Evolutionary conservation across 1,140 invertebrate genomes (phyloP).

Genomic region (Euwallacea fornicatus): DNA sequence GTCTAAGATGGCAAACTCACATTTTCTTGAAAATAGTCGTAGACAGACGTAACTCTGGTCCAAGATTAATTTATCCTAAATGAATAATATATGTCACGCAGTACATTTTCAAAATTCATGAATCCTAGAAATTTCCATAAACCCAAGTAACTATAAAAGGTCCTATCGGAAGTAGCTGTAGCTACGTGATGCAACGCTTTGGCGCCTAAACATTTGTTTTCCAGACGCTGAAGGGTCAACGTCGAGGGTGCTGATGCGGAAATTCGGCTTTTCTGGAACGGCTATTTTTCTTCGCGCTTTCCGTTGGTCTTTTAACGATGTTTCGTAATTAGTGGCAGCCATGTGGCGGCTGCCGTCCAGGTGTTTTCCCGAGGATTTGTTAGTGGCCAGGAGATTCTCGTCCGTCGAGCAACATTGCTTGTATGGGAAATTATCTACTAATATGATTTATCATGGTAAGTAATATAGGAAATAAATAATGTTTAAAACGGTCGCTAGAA

Average conservation of each 20-base stretch:
- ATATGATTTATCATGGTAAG: conserved; percentile 58
- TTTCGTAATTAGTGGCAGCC: conserved; percentile 45
- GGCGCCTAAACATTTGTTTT: conserved; percentile 4
- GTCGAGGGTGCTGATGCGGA: not conserved
- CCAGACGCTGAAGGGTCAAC: conserved; percentile 7
- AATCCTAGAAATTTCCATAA: too few species aligned
- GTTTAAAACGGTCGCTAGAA: not conserved
- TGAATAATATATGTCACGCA: too few species aligned
- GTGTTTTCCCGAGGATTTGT: conserved; percentile 51
- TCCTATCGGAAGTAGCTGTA: not conserved
- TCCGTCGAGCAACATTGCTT: conserved; percentile 47
- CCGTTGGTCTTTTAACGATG: conserved; percentile 28
- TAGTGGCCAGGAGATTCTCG: conserved; percentile 49
- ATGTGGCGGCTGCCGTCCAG: conserved; percentile 54
- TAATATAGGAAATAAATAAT: not conserved
- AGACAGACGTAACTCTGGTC: too few species aligned
- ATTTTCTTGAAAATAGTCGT: too few species aligned
- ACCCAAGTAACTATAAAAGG: not conserved
- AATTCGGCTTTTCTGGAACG: not conserved
- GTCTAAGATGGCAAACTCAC: too few species aligned
- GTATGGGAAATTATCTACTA: conserved; percentile 49
- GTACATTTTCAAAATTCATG: too few species aligned
- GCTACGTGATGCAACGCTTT: not conserved
- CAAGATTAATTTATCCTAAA: too few species aligned
- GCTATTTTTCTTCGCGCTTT: not conserved